Evolutionary conservation across 2,113 vertebrate genomes (phyloP).

Genomic region (Pristiophorus japonicus): DNA sequence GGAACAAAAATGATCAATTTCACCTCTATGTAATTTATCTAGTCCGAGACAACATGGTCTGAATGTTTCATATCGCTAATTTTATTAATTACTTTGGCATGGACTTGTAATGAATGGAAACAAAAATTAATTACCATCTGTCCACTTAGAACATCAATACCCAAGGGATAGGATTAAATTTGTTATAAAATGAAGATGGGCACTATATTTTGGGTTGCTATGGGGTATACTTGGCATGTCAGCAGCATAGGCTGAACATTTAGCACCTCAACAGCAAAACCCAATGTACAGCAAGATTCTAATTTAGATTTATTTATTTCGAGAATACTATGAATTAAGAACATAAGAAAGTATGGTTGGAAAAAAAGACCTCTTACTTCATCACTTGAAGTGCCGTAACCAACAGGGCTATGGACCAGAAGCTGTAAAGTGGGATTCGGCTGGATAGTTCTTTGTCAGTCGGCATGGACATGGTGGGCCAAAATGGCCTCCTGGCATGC

Average conservation of each 20-base stretch:
- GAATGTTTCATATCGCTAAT: neutral
- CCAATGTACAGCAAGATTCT: neutral
- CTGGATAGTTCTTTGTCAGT: no score
- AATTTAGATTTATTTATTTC: neutral
- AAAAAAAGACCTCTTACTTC: neutral
- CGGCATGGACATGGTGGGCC: no score
- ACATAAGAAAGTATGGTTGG: neutral
- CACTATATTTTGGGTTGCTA: neutral
- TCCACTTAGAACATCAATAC: neutral
- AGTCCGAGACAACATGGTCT: neutral
- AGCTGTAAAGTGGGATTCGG: no score
- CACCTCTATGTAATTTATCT: neutral
- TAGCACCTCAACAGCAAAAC: neutral
- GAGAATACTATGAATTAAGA: no score
- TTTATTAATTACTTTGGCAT: slow-evolving; percentile 26
- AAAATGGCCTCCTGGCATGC: no score
- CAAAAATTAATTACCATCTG: slow-evolving; percentile 16
- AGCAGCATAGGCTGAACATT: neutral
- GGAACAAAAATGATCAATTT: neutral
- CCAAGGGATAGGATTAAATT: slow-evolving; percentile 18
- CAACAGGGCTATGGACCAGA: no score
- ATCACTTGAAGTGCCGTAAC: no score
- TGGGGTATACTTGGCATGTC: neutral
- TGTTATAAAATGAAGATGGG: neutral
- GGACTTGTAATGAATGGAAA: slow-evolving; percentile 18